Conservation (phyloP, 2,888 invertebrate genomes). For the Morinoia aosen region DNA sequence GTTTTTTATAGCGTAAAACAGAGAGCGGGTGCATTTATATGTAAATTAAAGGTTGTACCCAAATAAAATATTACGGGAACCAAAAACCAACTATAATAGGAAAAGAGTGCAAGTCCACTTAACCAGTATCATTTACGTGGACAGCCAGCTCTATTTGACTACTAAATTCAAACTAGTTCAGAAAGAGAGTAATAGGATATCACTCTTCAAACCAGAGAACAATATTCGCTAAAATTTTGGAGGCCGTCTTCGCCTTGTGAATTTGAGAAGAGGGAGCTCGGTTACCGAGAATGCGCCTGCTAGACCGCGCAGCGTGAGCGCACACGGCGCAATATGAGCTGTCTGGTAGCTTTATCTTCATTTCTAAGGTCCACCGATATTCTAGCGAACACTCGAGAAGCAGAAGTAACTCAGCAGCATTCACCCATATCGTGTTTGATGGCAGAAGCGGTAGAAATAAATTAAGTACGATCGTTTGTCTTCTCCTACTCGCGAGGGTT, state of each 20-base stretch:
- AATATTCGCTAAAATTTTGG: not conserved
- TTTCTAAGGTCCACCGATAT: not conserved
- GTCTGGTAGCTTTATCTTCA: not conserved
- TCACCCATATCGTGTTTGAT: not conserved
- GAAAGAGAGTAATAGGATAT: not conserved
- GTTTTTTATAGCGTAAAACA: too few species aligned
- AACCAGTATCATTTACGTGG: not conserved
- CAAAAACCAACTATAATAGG: not conserved
- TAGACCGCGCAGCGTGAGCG: not conserved
- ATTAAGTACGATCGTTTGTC: too few species aligned
- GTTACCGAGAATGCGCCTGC: not conserved
- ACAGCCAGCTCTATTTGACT: not conserved
- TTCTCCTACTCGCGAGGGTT: too few species aligned
- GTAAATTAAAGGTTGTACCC: not conserved
- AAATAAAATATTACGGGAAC: not conserved
- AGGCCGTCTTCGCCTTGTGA: not conserved
- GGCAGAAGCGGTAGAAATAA: not conserved
- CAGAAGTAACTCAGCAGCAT: not conserved
- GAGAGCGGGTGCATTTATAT: not conserved
- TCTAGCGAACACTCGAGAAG: not conserved
- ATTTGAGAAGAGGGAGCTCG: slow-evolving; percentile 3
- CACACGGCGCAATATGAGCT: not conserved
- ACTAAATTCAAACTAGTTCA: not conserved
- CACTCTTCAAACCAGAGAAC: not conserved
- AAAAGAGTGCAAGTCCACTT: not conserved